A percentile compares a stretch with the other conserved stretches of the same genome.
These are phyloP conservation scores for Rhopalosiphum padi DNA, from an alignment of 1,140 invertebrate species.

Conservation along the genomic window DNA sequence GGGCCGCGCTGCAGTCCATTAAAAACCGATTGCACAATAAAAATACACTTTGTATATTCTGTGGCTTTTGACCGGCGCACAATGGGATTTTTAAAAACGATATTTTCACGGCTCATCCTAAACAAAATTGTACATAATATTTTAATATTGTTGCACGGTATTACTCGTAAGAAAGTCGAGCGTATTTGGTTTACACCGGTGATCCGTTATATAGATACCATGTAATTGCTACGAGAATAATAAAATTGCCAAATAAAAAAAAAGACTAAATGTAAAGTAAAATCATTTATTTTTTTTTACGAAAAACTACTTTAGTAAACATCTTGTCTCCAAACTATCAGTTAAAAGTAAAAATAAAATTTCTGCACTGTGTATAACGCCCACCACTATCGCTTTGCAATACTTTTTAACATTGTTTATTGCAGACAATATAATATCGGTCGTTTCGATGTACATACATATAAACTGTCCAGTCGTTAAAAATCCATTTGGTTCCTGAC, in stretches of 20 bases:
- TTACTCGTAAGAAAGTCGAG: neutral
- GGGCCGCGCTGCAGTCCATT: neutral
- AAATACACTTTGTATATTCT: neutral
- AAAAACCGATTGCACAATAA: slow-evolving; percentile 32
- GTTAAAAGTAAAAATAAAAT: neutral
- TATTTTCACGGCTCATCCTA: neutral
- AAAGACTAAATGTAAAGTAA: neutral
- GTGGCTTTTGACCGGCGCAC: neutral
- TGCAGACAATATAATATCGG: neutral
- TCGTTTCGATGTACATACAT: neutral
- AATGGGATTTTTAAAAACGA: neutral
- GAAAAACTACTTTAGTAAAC: neutral
- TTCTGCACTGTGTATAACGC: neutral
- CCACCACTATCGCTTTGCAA: neutral
- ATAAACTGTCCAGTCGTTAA: neutral
- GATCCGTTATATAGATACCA: neutral
- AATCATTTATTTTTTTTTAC: neutral
- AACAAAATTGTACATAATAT: neutral
- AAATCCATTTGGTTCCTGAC: neutral
- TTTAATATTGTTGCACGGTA: too few relatives aligned
- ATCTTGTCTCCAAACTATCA: neutral
- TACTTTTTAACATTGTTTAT: slow-evolving; percentile 11
- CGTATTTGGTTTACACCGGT: neutral
- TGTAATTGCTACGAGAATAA: neutral
- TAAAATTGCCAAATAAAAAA: neutral